Evolutionary conservation across 2,113 vertebrate genomes (phyloP).

Genomic region (Thymallus thymallus): DNA sequence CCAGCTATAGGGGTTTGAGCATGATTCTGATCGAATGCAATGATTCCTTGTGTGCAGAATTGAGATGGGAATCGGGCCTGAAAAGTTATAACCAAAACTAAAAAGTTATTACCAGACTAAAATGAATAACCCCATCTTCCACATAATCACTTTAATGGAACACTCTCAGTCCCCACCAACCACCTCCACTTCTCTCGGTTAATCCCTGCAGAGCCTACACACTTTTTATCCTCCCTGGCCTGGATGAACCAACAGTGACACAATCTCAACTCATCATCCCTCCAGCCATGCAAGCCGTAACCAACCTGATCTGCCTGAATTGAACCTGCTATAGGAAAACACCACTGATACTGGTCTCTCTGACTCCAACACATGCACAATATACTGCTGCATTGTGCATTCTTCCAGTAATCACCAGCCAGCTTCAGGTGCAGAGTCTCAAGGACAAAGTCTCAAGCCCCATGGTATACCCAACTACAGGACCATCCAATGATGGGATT

Average conservation of each 20-base stretch:
- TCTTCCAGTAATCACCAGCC: background rate
- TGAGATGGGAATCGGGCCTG: background rate
- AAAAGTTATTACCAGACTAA: conserved; percentile 62
- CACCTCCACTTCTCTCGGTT: conserved; percentile 39
- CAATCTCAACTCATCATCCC: conserved; percentile 44
- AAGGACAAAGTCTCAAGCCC: no score
- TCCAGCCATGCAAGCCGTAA: conserved; percentile 32
- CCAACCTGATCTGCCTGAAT: conserved; percentile 27
- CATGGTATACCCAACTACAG: no score
- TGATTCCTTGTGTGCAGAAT: conserved; percentile 11
- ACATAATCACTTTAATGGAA: conserved; percentile 60
- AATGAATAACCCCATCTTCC: conserved; percentile 63
- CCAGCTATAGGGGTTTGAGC: conserved; percentile 8
- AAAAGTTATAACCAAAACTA: conserved; percentile 50
- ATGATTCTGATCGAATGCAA: conserved; percentile 16
- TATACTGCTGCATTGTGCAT: conserved; percentile 30
- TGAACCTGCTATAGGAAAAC: conserved; percentile 18
- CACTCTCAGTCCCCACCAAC: conserved; percentile 44
- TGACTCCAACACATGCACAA: conserved; percentile 1
- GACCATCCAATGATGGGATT: no score
- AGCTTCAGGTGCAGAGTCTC: no score
- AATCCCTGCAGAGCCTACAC: conserved; percentile 58
- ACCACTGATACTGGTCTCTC: conserved; percentile 37
- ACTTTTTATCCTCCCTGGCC: conserved; percentile 55
- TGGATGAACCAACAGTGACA: conserved; percentile 29